A percentile compares a stretch with the other conserved stretches of the same genome.
These are phyloP conservation scores for Ctena decussata DNA, from an alignment of 2,888 invertebrate genomes.

Conservation along the genomic window DNA sequence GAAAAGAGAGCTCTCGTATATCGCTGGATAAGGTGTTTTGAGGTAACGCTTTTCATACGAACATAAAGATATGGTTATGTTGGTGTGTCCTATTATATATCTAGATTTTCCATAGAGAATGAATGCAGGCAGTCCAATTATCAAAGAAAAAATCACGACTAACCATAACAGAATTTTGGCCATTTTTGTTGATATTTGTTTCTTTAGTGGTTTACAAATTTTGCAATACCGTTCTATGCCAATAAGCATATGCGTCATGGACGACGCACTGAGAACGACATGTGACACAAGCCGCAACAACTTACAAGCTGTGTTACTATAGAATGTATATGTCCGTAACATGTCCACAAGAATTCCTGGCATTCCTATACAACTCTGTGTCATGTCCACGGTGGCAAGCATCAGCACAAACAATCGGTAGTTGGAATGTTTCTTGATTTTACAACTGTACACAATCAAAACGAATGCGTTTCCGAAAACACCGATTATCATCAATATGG, in stretches of 20 bases:
- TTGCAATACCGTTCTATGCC: conserved; percentile 11
- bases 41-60: background rate
- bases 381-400: background rate
- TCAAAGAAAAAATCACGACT: background rate
- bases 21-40: background rate
- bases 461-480: background rate
- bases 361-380: background rate
- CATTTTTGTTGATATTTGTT: background rate
- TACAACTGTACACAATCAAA: background rate
- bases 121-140: background rate
- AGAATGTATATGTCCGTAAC: background rate
- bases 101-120: background rate
- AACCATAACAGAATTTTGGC: background rate
- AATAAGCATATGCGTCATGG: background rate
- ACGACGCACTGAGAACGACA: background rate
- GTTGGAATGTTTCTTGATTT: background rate
- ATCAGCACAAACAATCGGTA: background rate
- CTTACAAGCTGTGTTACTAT: conserved; percentile 1
- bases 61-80: background rate
- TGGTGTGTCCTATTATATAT: background rate
- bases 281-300: background rate
- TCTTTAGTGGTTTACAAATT: background rate
- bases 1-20: background rate
- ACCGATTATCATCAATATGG: background rate
- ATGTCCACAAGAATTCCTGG: background rate